Base-by-base conservation (phyloP, 2,888 invertebrate species). In the Diachrysia chrysitis region DNA sequence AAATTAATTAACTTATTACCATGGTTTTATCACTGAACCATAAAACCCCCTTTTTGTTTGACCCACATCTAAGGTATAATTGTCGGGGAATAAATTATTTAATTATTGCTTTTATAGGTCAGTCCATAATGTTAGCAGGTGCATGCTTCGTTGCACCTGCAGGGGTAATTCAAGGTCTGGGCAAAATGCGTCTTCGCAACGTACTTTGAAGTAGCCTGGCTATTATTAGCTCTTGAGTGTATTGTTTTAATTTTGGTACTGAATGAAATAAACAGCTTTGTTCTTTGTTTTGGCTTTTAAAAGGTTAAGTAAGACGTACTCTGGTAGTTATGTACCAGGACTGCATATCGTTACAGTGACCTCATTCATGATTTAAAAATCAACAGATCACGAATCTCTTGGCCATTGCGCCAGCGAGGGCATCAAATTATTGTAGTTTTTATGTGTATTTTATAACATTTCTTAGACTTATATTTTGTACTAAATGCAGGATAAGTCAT, bases 71-170 rank as follows among this genome's bases (percentile, higher is more conserved):
- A 93, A 87, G 90, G 92, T 83, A 90, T 92, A 92, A 92, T 91
- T 92, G 90, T 83, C 64, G 80, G 79, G 85, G 88, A 87, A 93
- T 92, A 92, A 90, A 92, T 93, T 93, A 90, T 92, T 90, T 93
- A 93, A 93, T 94, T 93, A 94, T 90, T 90, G 85, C 92, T 92
- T 94, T 95, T 93, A 95, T 95, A 95, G 95, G 95, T 95, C 94
- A 95, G 89, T 88, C 89, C 89, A 90, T 93, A 91, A 91, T 86
- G 85, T 76, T 80, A 81, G 93, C 95, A 95, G 95, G 94, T 95
- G 94, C 87, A 91, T 78, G 86, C 74, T 77, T 82, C 82, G 87
- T 82, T 90, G 81, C 93, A 93, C 93, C 94, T 94, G 95, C 92
- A 73, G 73, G 93, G 91, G 92, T 73, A 85, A 81, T 88, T 91